A percentile compares a stretch with the other conserved stretches of the same genome.
Evolutionary conservation across 1,140 invertebrate species (phyloP).

Genomic region (Hetaerina americana): DNA sequence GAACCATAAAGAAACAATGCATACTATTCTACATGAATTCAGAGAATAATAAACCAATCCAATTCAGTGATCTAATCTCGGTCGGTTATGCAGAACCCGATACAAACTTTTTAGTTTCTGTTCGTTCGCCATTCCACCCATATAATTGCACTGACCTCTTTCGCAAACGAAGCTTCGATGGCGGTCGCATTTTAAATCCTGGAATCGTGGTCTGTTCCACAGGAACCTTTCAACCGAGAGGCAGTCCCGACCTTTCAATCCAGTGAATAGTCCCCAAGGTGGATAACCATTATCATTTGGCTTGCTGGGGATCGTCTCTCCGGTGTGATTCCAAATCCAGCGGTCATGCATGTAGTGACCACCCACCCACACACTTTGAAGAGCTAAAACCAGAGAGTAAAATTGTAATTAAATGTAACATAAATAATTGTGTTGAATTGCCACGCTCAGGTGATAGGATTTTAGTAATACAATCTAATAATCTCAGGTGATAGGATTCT

Average conservation of each 20-base stretch:
- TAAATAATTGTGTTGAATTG: too few species aligned
- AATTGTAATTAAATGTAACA: too few species aligned
- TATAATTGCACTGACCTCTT: neutral
- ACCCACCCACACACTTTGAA: neutral
- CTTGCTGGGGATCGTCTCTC: neutral
- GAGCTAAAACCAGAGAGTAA: neutral
- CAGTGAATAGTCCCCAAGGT: neutral
- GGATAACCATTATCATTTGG: neutral
- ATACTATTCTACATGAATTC: too few species aligned
- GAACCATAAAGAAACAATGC: too few species aligned
- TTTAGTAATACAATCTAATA: too few species aligned
- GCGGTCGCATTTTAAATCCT: neutral
- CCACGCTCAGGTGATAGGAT: too few species aligned
- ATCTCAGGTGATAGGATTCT: too few species aligned
- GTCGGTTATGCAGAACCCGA: too few species aligned
- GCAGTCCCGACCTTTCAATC: neutral
- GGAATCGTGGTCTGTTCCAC: neutral
- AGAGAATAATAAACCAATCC: too few species aligned
- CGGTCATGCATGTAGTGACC: neutral
- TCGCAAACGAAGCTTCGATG: neutral
- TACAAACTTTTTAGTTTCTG: too few species aligned
- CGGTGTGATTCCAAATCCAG: neutral
- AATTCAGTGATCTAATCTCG: too few species aligned
- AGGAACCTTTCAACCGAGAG: neutral
- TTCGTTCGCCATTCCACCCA: too few species aligned